phyloP scores from a whole-genome alignment of 2,888 invertebrate genomes.

The Vandiemenella viatica region DNA sequence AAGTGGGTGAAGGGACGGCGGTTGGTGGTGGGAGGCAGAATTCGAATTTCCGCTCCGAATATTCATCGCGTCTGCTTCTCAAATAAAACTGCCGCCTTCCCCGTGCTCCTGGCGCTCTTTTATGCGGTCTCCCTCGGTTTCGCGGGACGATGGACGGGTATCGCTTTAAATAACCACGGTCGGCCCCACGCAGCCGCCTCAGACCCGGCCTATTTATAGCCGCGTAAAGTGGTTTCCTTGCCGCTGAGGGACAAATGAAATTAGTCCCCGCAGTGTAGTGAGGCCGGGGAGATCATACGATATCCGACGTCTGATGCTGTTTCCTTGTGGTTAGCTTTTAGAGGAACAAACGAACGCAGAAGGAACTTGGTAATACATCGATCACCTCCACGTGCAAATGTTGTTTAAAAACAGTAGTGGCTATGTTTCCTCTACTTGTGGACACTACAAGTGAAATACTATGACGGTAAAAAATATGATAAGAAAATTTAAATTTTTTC shows the following conservation, averaged over 20 bases:
- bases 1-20: background rate
- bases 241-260: constrained; percentile 12
- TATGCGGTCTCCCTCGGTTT: background rate
- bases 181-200: background rate
- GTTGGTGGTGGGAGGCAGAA: constrained; percentile 3
- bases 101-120: background rate
- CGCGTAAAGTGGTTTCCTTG: background rate
- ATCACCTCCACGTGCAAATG: no score
- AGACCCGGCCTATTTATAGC: background rate
- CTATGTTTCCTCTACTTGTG: no score
- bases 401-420: no score
- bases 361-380: no score
- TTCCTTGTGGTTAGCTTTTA: no score
- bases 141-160: background rate
- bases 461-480: no score
- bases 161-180: background rate
- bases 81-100: background rate
- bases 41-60: constrained; percentile 11
- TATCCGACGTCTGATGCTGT: no score
- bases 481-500: no score
- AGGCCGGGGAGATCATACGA: no score
- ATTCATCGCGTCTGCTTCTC: constrained; percentile 6
- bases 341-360: no score
- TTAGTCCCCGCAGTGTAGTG: constrained; percentile 10
- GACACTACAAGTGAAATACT: no score